Evolutionary conservation across 2,113 vertebrate species (phyloP).

Genomic region (Noctilio leporinus): DNA sequence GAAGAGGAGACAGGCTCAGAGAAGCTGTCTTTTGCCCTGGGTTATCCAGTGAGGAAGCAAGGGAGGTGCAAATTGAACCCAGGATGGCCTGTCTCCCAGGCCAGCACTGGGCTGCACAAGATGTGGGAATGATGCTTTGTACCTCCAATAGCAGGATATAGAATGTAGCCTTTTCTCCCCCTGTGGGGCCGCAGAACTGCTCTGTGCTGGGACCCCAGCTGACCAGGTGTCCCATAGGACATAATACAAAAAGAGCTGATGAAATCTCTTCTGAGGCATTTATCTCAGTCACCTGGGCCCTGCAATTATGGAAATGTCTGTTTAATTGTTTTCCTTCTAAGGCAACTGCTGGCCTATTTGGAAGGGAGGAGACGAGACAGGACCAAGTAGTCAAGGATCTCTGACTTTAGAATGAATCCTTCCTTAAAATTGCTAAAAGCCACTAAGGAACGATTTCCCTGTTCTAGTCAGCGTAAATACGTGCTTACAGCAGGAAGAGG

Average conservation of each 20-base stretch:
- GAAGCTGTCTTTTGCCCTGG: background rate
- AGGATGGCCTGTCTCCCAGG: background rate
- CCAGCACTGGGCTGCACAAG: background rate
- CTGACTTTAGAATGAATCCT: background rate
- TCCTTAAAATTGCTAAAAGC: background rate
- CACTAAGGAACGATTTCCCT: background rate
- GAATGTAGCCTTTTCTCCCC: background rate
- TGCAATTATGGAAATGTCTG: background rate
- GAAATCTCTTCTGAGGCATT: background rate
- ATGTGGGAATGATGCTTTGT: background rate
- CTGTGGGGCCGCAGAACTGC: accelerated
- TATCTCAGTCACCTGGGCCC: background rate
- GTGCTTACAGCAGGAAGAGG: background rate
- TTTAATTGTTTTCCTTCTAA: background rate
- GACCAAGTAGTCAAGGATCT: background rate
- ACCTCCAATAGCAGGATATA: background rate
- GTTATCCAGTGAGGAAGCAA: background rate
- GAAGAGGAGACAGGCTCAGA: background rate
- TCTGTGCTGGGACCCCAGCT: background rate
- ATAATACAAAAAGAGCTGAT: background rate
- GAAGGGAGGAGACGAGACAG: background rate
- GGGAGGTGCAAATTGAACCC: background rate
- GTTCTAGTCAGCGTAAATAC: background rate
- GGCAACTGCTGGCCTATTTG: background rate
- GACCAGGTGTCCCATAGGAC: background rate